phyloP scores from a whole-genome alignment of 92 coral and sea anemone genomes.

The Zoanthus sansibaricus region DNA sequence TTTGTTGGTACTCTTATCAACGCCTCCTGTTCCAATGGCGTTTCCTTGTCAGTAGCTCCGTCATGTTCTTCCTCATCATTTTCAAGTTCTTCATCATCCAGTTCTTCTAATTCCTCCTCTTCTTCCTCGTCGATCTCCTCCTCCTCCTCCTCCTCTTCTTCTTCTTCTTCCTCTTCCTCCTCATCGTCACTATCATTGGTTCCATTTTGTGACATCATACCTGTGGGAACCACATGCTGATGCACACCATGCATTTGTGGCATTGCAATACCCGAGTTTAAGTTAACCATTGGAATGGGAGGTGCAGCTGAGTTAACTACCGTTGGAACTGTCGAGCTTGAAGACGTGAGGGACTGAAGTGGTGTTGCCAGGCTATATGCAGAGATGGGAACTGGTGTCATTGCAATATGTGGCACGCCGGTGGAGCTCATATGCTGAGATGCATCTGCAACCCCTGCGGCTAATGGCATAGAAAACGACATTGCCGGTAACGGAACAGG shows the following conservation, averaged over 20 bases:
- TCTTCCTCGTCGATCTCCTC: conserved; percentile 22
- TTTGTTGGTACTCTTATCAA: background rate
- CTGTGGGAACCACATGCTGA: conserved; percentile 10
- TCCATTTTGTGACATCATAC: conserved; percentile 38
- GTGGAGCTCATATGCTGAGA: conserved; percentile 40
- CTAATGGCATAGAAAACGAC: conserved; percentile 43
- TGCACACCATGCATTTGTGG: conserved; percentile 29
- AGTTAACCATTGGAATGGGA: conserved; percentile 21
- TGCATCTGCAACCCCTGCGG: conserved; percentile 27
- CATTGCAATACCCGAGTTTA: conserved; percentile 23
- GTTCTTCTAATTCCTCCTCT: conserved; percentile 21
- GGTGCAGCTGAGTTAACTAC: conserved; percentile 23
- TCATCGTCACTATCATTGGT: conserved; percentile 23
- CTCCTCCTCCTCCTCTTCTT: conserved; percentile 26
- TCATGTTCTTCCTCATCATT: conserved; percentile 20
- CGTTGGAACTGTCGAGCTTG: conserved; percentile 21
- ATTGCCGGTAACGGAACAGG: conserved; percentile 28
- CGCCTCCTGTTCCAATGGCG: background rate
- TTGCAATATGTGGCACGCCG: conserved; percentile 44
- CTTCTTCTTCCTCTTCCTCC: conserved; percentile 14
- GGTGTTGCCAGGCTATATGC: conserved; percentile 35
- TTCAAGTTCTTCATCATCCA: conserved; percentile 38
- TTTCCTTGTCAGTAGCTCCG: background rate
- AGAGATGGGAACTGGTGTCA: conserved; percentile 40
- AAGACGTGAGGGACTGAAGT: conserved; percentile 16